A percentile compares a stretch with the other conserved stretches of the same genome.
Evolutionary conservation across 2,888 invertebrate genomes (phyloP).

Genomic region (Drosophila ustulata): DNA sequence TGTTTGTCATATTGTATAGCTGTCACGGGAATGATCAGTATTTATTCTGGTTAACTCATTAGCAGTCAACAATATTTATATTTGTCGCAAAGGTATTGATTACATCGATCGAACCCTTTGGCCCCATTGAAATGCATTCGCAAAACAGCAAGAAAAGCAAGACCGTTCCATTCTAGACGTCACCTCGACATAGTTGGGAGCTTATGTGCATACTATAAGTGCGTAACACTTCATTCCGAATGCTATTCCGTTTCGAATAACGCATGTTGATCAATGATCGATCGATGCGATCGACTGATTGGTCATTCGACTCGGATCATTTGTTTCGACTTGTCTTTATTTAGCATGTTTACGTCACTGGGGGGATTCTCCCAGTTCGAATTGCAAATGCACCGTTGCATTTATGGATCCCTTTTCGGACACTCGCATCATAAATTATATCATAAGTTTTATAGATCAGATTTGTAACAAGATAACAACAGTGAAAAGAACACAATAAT

Average conservation of each 20-base stretch:
- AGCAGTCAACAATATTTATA: conserved; percentile 4
- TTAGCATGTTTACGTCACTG: conserved; percentile 16
- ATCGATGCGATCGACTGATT: conserved; percentile 4
- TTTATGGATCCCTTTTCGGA: background rate
- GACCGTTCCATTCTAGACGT: conserved; percentile 10
- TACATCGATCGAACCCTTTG: conserved; percentile 33
- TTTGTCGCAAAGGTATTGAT: conserved; percentile 21
- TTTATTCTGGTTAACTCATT: background rate
- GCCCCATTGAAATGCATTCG: conserved; percentile 33
- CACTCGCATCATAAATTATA: background rate
- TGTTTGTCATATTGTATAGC: too few species aligned
- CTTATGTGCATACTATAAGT: conserved; percentile 10
- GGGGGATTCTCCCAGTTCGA: background rate
- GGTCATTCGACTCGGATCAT: conserved; percentile 15
- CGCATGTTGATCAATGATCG: conserved; percentile 24
- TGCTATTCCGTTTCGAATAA: conserved; percentile 45
- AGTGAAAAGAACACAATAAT: conserved; percentile 1
- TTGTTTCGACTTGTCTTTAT: background rate
- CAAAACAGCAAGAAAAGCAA: conserved; percentile 10
- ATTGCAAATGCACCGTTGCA: background rate
- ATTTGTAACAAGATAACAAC: background rate
- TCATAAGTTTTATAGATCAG: background rate
- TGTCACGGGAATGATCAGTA: too few species aligned
- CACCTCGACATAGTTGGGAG: conserved; percentile 26
- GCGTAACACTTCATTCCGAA: conserved; percentile 30